A percentile compares a stretch with the other conserved stretches of the same genome.
phyloP scores from a whole-genome alignment of 2,888 invertebrate species.

The Aleiodes testaceus region DNA sequence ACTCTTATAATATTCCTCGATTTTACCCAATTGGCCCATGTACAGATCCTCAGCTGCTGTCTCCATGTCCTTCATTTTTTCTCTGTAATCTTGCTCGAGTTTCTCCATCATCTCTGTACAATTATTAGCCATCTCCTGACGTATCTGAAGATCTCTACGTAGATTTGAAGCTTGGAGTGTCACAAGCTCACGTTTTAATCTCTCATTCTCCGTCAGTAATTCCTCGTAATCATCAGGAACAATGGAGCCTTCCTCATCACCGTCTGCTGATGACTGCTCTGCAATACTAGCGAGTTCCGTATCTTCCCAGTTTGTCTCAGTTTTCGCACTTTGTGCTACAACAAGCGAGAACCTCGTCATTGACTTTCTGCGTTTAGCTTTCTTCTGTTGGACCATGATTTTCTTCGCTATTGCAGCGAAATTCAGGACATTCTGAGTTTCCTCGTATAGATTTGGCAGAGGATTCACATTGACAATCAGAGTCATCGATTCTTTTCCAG shows the following conservation, averaged over 20 bases:
- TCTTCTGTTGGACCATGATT: conserved; percentile 72
- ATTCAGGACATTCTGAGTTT: conserved; percentile 88
- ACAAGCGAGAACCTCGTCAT: conserved; percentile 66
- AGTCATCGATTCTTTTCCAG: conserved; percentile 82
- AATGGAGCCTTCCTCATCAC: conserved; percentile 38
- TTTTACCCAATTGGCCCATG: conserved; percentile 61
- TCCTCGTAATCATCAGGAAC: conserved; percentile 61
- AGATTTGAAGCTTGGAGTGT: conserved; percentile 60
- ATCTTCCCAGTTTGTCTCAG: conserved; percentile 65
- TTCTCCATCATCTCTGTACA: conserved; percentile 63
- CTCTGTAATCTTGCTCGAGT: conserved; percentile 62
- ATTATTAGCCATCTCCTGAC: conserved; percentile 64
- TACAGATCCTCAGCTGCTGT: conserved; percentile 62
- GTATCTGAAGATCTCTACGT: conserved; percentile 62
- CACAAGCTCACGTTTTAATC: conserved; percentile 60
- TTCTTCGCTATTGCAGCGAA: conserved; percentile 89
- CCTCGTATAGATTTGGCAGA: conserved; percentile 83
- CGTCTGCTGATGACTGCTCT: conserved; percentile 46
- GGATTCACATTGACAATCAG: conserved; percentile 95
- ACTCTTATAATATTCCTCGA: conserved; percentile 62
- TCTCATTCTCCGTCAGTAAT: conserved; percentile 60
- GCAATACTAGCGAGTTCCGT: conserved; percentile 50
- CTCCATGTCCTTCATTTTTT: conserved; percentile 64
- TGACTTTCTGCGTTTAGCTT: conserved; percentile 51
- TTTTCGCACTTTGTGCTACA: conserved; percentile 62